phyloP scores from a whole-genome alignment of 2,113 vertebrate genomes.

The Rousettus leschenaultii region DNA sequence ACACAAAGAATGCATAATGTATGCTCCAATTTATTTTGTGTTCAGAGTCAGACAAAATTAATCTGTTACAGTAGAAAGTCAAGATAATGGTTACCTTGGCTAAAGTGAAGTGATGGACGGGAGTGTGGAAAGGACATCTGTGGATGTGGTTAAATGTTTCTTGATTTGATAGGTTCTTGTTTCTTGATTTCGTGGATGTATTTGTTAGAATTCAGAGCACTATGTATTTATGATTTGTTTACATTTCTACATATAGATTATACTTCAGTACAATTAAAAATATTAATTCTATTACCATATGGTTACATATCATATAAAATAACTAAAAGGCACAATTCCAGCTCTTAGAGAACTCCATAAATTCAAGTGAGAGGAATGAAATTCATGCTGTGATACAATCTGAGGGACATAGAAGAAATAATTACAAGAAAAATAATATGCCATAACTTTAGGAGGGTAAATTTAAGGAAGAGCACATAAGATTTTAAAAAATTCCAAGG shows the following conservation, averaged over 20 bases:
- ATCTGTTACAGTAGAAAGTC: neutral
- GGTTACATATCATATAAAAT: neutral
- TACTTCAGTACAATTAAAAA: neutral
- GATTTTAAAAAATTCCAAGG: neutral
- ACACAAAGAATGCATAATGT: neutral
- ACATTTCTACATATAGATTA: neutral
- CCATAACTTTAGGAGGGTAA: neutral
- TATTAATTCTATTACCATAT: neutral
- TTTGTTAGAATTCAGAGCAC: slow-evolving; percentile 24
- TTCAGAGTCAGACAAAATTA: neutral
- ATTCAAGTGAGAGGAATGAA: slow-evolving; percentile 25
- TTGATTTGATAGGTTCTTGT: neutral
- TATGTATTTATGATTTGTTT: neutral
- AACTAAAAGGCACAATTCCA: slow-evolving; percentile 21
- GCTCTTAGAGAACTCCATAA: slow-evolving; percentile 3
- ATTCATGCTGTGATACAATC: neutral
- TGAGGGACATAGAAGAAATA: neutral
- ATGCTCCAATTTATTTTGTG: neutral
- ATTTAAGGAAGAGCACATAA: neutral
- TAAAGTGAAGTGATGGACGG: neutral
- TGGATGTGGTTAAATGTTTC: neutral
- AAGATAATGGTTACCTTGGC: neutral
- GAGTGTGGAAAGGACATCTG: neutral
- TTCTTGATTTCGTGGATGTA: neutral
- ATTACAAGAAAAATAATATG: slow-evolving; percentile 24